Evolutionary conservation across 1,140 invertebrate species (phyloP), one percentile per base, ranked within the genome.

Genomic region (Hypothenemus hampei): DNA sequence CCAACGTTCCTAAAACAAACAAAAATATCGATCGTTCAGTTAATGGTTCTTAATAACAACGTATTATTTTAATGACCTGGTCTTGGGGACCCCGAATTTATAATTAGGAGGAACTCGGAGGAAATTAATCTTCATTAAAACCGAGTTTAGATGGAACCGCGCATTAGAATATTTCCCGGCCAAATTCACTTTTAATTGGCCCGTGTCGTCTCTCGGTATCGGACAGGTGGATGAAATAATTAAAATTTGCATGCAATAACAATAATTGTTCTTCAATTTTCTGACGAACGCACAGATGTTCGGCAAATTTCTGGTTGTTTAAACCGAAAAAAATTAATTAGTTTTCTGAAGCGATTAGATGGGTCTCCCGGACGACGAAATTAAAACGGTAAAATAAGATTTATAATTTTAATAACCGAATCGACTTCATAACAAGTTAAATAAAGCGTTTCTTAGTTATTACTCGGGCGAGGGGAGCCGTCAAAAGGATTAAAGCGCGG

Each of bases 111-210:
- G n/a, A n/a, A n/a, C n/a, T n/a, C n/a, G n/a, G n/a, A 60, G 39
- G 53, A 52, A 58, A 63, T 63, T 63, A 63, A 63, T 63, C 61
- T 63, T 60, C 61, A 63, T 63, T 63, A 63, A 63, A 63, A 60
- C 51, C 58, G 55, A 60, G 49, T 63, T 63, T 47, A 20, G 29
- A 11, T 23, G n/a, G n/a, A n/a, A n/a, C n/a, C n/a, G n/a, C n/a
- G n/a, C n/a, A n/a, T n/a, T n/a, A n/a, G n/a, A n/a, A n/a, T n/a
- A n/a, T n/a, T n/a, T n/a, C n/a, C n/a, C n/a, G n/a, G n/a, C n/a
- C n/a, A n/a, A n/a, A n/a, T n/a, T n/a, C n/a, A n/a, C n/a, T n/a
- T n/a, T n/a, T n/a, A n/a, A n/a, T n/a, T n/a, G n/a, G n/a, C n/a
- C n/a, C n/a, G n/a, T n/a, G n/a, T n/a, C n/a, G n/a, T n/a, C n/a